Conservation (phyloP, 2,797 vertebrate species). For the Nyctibius grandis region DNA sequence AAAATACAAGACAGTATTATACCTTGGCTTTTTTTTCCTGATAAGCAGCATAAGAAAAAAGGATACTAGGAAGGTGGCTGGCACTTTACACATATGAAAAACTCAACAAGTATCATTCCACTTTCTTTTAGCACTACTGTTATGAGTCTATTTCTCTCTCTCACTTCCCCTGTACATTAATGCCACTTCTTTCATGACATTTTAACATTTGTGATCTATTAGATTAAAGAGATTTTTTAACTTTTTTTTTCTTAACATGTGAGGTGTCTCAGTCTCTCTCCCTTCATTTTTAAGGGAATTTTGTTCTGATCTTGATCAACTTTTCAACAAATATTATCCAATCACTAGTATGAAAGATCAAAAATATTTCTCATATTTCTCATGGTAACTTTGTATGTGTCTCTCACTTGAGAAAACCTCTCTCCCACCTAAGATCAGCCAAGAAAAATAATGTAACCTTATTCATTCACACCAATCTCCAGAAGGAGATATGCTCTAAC, state of each 20-base stretch:
- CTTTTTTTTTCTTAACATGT: not conserved
- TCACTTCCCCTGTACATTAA: not conserved
- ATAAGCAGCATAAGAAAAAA: not conserved
- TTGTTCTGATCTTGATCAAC: not conserved
- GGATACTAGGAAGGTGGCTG: fast-evolving
- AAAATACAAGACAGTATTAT: too few species aligned
- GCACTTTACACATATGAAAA: not conserved
- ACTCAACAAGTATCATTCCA: not conserved
- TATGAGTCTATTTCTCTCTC: not conserved
- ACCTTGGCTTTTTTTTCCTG: not conserved
- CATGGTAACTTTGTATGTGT: not conserved
- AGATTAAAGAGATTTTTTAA: not conserved
- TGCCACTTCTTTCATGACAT: not conserved
- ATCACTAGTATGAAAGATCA: not conserved
- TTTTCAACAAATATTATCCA: not conserved
- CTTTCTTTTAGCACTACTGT: not conserved
- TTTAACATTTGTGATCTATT: not conserved
- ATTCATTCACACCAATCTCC: not conserved
- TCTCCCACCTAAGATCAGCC: not conserved
- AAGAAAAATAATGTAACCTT: not conserved
- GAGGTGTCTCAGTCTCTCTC: not conserved
- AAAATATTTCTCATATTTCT: not conserved
- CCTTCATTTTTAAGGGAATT: not conserved
- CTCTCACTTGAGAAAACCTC: not conserved
- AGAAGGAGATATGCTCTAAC: not conserved